phyloP scores from a whole-genome alignment of 1,140 invertebrate species.

The Coboldia fuscipes region DNA sequence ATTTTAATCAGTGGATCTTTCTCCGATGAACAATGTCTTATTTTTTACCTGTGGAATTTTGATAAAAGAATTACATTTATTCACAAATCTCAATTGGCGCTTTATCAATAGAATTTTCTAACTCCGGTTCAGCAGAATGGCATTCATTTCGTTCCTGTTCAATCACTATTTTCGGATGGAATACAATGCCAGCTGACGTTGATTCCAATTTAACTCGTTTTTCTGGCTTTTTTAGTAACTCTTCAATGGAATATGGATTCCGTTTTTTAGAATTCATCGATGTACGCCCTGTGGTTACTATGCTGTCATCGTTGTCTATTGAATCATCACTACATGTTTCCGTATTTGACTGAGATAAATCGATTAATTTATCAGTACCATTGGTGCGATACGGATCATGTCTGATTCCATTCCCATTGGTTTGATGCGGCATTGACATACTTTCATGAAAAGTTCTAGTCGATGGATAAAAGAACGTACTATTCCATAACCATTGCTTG shows the following conservation, averaged over 20 bases:
- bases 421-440: neutral
- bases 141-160: neutral
- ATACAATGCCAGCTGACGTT: slow-evolving; percentile 9
- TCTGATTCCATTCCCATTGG: neutral
- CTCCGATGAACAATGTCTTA: too few species aligned
- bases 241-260: slow-evolving; percentile 71
- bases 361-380: neutral
- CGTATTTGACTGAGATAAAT: neutral
- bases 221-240: slow-evolving; percentile 57
- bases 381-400: neutral
- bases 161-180: neutral
- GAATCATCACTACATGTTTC: slow-evolving; percentile 4
- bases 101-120: neutral
- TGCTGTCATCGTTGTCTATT: slow-evolving; percentile 1
- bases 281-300: neutral
- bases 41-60: neutral
- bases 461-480: slow-evolving; percentile 2
- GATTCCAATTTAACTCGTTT: slow-evolving; percentile 18
- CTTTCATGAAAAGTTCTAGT: neutral
- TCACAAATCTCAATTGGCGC: neutral
- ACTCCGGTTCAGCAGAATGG: neutral
- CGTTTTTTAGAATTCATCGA: slow-evolving; percentile 32
- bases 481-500: slow-evolving; percentile 21
- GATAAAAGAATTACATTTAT: neutral
- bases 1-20: too few species aligned